These are phyloP conservation scores for Platysteira castanea DNA, from an alignment of 2,113 vertebrate species.

Conservation along the genomic window DNA sequence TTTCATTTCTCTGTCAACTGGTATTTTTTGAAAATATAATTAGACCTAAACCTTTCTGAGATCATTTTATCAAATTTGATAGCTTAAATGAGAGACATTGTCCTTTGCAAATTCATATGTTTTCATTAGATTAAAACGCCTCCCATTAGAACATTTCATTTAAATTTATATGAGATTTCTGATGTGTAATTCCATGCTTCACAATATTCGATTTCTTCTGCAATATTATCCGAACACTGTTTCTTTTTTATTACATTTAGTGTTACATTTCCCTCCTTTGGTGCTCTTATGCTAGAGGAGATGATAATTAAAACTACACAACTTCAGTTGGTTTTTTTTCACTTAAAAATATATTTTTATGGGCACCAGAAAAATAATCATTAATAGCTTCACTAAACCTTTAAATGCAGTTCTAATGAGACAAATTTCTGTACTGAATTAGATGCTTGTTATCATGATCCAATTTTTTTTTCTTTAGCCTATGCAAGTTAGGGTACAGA, in stretches of 20 bases:
- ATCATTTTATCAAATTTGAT: constrained; percentile 26
- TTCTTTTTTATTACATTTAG: constrained; percentile 25
- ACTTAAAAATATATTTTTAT: neutral
- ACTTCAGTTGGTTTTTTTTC: neutral
- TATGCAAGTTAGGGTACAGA: neutral
- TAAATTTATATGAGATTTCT: constrained; percentile 53
- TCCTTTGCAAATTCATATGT: constrained; percentile 43
- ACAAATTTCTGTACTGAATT: neutral
- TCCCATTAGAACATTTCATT: constrained; percentile 48
- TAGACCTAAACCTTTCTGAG: constrained; percentile 7
- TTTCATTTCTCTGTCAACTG: constrained; percentile 30
- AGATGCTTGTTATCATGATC: neutral
- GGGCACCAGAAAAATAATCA: neutral
- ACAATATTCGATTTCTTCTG: constrained; percentile 21
- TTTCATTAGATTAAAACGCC: constrained; percentile 51
- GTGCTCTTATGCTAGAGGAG: neutral
- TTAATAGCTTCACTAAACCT: constrained; percentile 1
- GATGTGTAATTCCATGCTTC: constrained; percentile 45
- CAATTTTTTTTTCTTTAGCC: neutral
- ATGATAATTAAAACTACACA: constrained; percentile 11
- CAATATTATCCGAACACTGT: neutral
- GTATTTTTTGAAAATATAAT: constrained; percentile 44
- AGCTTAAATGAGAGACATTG: constrained; percentile 31
- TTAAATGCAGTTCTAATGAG: constrained; percentile 2
- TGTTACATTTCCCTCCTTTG: constrained; percentile 2